Conservation (phyloP, 1,140 invertebrate species). For the Zaprionus inermis region DNA sequence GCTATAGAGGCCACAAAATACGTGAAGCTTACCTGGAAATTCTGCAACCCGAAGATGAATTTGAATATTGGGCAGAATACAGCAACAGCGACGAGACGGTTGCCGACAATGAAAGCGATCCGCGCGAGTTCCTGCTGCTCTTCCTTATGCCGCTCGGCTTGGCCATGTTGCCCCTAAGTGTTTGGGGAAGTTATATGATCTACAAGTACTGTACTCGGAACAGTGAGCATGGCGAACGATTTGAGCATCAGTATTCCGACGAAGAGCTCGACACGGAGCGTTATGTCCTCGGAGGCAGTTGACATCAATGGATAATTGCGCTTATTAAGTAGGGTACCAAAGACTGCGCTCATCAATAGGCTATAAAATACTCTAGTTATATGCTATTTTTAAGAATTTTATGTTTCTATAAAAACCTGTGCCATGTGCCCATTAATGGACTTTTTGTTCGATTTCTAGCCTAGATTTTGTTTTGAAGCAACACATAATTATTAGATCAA, state of each 20-base stretch:
- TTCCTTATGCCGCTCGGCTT: constrained; percentile 78
- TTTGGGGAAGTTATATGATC: constrained; percentile 69
- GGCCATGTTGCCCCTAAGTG: constrained; percentile 66
- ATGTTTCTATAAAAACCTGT: neutral
- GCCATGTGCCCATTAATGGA: neutral
- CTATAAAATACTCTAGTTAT: neutral
- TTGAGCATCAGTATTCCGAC: constrained; percentile 63
- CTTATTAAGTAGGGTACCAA: constrained; percentile 47
- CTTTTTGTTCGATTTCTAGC: constrained; percentile 3
- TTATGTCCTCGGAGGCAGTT: constrained; percentile 64
- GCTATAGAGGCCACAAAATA: constrained; percentile 73
- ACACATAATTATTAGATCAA: constrained; percentile 44
- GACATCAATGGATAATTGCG: constrained; percentile 13
- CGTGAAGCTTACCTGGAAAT: constrained; percentile 73
- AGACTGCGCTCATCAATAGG: constrained; percentile 57
- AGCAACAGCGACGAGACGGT: constrained; percentile 43
- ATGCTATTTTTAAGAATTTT: neutral
- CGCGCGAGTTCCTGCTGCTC: constrained; percentile 63
- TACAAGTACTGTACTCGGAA: constrained; percentile 59
- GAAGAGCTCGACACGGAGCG: constrained; percentile 72
- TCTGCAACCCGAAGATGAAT: constrained; percentile 20
- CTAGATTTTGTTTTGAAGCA: neutral
- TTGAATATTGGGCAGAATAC: constrained; percentile 72
- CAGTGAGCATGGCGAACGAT: constrained; percentile 57
- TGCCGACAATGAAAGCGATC: constrained; percentile 46